Evolutionary conservation across 2,113 vertebrate genomes (phyloP).

Genomic region (Hippocampus mohnikei): DNA sequence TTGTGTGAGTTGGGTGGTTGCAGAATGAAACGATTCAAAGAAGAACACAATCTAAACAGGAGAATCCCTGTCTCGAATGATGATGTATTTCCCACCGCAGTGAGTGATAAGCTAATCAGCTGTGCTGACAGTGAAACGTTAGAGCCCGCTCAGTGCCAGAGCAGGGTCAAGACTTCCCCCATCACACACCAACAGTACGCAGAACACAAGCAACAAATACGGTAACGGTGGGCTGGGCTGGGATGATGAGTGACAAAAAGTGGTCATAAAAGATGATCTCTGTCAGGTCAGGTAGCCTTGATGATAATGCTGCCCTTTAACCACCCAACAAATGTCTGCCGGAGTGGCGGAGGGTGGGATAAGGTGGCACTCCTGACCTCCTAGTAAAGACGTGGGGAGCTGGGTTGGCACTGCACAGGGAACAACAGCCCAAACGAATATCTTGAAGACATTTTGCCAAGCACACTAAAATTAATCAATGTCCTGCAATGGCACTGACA

Average conservation of each 20-base stretch:
- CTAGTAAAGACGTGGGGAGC: conserved; percentile 40
- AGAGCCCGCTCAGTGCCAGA: conserved; percentile 57
- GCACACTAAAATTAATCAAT: conserved; percentile 75
- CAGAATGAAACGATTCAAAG: not conserved
- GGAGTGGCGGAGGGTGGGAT: conserved; percentile 13
- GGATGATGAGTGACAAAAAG: conserved; percentile 54
- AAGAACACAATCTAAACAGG: conserved; percentile 46
- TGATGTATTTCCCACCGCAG: conserved; percentile 65
- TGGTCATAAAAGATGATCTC: conserved; percentile 68
- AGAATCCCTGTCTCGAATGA: conserved; percentile 65
- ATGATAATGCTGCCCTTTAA: conserved; percentile 41
- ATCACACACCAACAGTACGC: conserved; percentile 61
- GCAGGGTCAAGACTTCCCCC: conserved; percentile 68
- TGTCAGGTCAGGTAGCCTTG: conserved; percentile 72
- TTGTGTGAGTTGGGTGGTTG: not conserved
- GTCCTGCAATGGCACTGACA: conserved; percentile 71
- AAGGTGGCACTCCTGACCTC: conserved; percentile 54
- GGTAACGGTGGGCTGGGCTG: conserved; percentile 27
- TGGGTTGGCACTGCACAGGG: conserved; percentile 43
- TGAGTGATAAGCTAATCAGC: conserved; percentile 77
- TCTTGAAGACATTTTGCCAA: conserved; percentile 73
- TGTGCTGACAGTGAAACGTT: conserved; percentile 72
- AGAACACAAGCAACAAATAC: conserved; percentile 56
- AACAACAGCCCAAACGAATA: conserved; percentile 76
- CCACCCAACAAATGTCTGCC: conserved; percentile 21